Conservation (phyloP, 2,797 vertebrate genomes). For the Muscicapa striata region DNA sequence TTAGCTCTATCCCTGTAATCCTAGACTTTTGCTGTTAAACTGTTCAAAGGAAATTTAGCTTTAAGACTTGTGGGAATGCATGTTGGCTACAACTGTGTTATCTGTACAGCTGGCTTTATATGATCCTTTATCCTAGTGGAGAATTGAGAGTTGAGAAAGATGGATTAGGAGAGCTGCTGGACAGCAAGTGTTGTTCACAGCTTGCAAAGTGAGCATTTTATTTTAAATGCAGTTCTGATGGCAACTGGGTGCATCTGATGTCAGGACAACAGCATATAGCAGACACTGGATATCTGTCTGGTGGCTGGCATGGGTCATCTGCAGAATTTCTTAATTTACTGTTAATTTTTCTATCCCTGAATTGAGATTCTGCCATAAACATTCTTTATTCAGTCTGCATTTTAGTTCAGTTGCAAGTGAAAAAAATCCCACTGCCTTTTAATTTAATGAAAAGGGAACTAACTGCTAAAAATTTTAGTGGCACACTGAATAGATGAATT, state of each 20-base stretch:
- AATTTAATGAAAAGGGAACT: constrained; percentile 12
- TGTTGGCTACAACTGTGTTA: background rate
- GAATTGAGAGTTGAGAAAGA: constrained; percentile 16
- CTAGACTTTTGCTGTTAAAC: constrained; percentile 39
- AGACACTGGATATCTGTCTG: background rate
- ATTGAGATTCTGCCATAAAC: background rate
- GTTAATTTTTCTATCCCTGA: background rate
- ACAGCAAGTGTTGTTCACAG: background rate
- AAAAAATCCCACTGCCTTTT: background rate
- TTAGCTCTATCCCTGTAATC: constrained; percentile 46
- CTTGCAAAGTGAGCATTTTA: constrained; percentile 3
- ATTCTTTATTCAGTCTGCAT: background rate
- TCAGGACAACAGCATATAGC: background rate
- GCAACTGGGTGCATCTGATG: background rate
- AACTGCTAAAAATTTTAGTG: background rate
- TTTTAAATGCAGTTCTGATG: constrained; percentile 4
- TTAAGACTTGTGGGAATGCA: constrained; percentile 28
- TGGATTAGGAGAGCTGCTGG: constrained; percentile 37
- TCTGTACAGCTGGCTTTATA: constrained; percentile 27
- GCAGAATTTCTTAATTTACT: background rate
- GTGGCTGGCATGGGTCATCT: background rate
- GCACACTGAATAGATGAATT: constrained; percentile 10
- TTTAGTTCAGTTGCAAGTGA: background rate
- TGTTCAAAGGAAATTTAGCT: constrained; percentile 38
- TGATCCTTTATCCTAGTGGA: constrained; percentile 17